phyloP scores from a whole-genome alignment of 2,888 invertebrate species.

The Gerris lacustris region DNA sequence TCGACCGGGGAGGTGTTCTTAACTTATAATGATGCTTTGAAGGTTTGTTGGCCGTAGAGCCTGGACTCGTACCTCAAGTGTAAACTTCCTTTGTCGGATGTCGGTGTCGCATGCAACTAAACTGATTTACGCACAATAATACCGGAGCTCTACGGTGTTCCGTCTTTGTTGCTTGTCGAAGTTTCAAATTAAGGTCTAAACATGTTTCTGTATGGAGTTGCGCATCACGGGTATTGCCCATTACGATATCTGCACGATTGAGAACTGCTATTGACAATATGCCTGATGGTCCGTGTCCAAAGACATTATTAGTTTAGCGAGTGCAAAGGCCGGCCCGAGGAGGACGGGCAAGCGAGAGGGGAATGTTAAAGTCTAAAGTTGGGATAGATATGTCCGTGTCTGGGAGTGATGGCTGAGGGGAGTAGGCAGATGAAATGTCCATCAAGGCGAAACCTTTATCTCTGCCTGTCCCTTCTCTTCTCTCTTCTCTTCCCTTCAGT shows the following conservation, averaged over 20 bases:
- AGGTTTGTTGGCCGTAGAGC: no score
- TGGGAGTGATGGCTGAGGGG: not conserved
- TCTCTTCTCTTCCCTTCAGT: not conserved
- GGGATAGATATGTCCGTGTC: constrained; percentile 3
- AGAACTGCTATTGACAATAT: not conserved
- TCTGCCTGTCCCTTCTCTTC: not conserved
- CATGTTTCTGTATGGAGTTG: not conserved
- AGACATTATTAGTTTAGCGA: not conserved
- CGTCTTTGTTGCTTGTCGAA: not conserved
- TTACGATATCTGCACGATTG: not conserved
- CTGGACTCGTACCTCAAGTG: no score
- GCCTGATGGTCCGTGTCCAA: not conserved
- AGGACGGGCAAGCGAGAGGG: not conserved
- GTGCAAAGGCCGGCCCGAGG: not conserved
- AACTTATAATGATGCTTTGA: no score
- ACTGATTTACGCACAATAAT: no score
- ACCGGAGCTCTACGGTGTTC: no score
- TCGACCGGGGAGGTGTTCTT: no score
- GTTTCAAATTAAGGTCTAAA: not conserved
- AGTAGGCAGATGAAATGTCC: constrained; percentile 5
- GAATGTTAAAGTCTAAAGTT: constrained; percentile 3
- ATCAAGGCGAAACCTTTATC: not conserved
- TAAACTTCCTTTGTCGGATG: no score
- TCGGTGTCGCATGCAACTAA: no score
- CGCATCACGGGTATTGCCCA: not conserved